Conservation (phyloP, 2,888 invertebrate species). For the Agrotis exclamationis region DNA sequence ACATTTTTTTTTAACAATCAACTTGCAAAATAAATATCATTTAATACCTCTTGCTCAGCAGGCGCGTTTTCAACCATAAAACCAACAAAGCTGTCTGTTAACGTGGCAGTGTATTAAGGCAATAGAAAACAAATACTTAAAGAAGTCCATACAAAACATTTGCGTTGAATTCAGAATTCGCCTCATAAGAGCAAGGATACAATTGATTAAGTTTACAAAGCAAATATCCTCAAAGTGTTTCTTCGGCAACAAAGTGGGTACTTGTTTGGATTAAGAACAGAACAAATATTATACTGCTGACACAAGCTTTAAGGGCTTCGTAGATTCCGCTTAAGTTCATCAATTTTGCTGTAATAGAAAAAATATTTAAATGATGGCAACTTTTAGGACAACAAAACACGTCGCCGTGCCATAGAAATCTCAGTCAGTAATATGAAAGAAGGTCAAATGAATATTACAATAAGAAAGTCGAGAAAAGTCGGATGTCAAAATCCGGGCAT, state of each 20-base stretch:
- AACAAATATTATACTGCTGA: conserved; percentile 33
- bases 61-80: too few species aligned
- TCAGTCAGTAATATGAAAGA: background rate
- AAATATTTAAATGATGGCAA: background rate
- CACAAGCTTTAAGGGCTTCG: conserved; percentile 3
- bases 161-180: background rate
- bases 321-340: conserved; percentile 13
- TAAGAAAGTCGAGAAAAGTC: conserved; percentile 5
- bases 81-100: too few species aligned
- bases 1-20: too few species aligned
- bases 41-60: too few species aligned
- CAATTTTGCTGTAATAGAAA: too few species aligned
- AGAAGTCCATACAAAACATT: too few species aligned
- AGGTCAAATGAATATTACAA: conserved; percentile 13
- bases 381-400: background rate
- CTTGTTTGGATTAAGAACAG: conserved; percentile 16
- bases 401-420: conserved; percentile 1
- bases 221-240: conserved; percentile 20
- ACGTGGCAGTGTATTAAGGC: too few species aligned
- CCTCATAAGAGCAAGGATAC: background rate
- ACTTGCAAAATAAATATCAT: too few species aligned
- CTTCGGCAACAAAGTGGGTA: conserved; percentile 1
- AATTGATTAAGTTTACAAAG: conserved; percentile 23
- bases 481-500: conserved; percentile 11
- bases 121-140: too few species aligned